Evolutionary conservation across 2,888 invertebrate species (phyloP), one percentile per base, ranked within the genome.

Genomic region (Phragmatobia fuliginosa): DNA sequence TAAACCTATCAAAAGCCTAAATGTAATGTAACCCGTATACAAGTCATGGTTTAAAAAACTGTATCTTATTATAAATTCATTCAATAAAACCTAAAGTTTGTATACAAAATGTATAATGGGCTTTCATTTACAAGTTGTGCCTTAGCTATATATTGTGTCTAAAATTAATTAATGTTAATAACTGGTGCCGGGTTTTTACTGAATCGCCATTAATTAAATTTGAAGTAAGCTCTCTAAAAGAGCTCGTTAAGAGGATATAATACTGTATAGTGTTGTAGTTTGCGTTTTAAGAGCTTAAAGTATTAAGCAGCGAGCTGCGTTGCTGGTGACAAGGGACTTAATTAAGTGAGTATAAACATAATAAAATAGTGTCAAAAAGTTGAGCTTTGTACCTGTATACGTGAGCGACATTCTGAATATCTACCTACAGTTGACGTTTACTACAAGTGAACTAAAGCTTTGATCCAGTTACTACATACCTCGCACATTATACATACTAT

Each of bases 241-340:
- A 88, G 87, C 87, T 88, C 85, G 87, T 87, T 89, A 88, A 88
- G 87, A 86, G 87, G 88, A 90, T 89, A 89, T 87, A 86, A 87
- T 86, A 85, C 87, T 89, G 85, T 86, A 83, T 85, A 88, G 87
- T 87, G 89, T 85, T 87, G 88, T 90, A 91, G 90, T 91, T 91
- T 88, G 86, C 85, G 90, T 90, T 90, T 87, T 89, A 91, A 90
- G 85, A 88, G 91, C 91, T 92, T 91, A 90, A 91, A 89, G 90
- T 89, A 91, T 90, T 90, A 92, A 89, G 88, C 87, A 75, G 78
- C 81, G 83, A 82, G 88, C 90, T 88, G 89, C 87, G 87, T 87
- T 85, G 89, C 82, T 83, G 86, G 85, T 89, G 90, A 91, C 92
- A 91, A 92, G 91, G 85, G 87, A 90, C 90, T 92, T 93, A 92